A percentile compares a stretch with the other conserved stretches of the same genome.
Conservation (phyloP, 2,113 vertebrate species). For the Bostrychus sinensis region DNA sequence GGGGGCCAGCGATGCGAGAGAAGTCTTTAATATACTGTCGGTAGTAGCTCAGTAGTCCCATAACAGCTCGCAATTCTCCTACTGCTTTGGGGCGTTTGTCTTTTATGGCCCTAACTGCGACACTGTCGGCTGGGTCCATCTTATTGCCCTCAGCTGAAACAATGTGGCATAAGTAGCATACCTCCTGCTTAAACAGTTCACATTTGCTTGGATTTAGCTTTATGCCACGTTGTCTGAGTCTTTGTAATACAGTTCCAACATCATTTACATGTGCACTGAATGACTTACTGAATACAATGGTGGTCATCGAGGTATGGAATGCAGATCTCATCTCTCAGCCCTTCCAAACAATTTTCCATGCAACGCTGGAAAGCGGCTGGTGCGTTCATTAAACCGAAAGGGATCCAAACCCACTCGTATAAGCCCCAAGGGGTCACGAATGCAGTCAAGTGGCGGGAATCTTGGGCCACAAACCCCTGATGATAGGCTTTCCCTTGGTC, state of each 20-base stretch:
- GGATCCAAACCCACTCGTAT: not conserved
- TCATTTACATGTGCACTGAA: not conserved
- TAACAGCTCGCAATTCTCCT: not conserved
- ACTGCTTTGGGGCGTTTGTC: not conserved
- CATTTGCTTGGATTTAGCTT: not conserved
- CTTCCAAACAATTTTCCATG: not conserved
- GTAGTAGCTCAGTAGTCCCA: slow-evolving; percentile 10
- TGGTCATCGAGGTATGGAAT: slow-evolving; percentile 9
- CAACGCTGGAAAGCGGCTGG: not conserved
- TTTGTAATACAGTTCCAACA: not conserved
- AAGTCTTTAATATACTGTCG: not conserved
- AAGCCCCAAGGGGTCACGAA: slow-evolving; percentile 3
- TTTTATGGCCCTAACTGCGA: not conserved
- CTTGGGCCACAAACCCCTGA: not conserved
- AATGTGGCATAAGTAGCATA: not conserved
- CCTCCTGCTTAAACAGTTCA: not conserved
- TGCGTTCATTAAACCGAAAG: not conserved
- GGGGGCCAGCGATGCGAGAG: not conserved
- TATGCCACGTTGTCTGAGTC: not conserved
- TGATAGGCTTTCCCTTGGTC: slow-evolving; percentile 10
- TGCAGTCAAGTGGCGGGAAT: not conserved
- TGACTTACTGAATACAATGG: not conserved
- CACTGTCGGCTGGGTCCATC: not conserved
- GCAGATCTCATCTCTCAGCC: not conserved
- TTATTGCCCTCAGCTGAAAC: not conserved